Conservation (phyloP, 2,113 vertebrate species). For the Lates calcarifer region DNA sequence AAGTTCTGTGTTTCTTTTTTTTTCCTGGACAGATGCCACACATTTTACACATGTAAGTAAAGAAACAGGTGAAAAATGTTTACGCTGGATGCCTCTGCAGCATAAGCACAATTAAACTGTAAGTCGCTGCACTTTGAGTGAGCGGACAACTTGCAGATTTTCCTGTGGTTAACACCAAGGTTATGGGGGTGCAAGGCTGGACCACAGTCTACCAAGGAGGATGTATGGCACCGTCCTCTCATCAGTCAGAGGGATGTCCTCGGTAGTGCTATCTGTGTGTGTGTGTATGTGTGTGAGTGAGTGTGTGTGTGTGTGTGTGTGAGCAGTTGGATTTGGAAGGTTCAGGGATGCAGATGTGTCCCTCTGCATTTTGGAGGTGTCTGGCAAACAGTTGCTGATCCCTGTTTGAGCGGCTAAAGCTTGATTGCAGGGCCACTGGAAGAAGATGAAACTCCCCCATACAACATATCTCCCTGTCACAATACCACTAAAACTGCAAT, state of each 20-base stretch:
- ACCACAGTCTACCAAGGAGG: constrained; percentile 30
- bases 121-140: constrained; percentile 45
- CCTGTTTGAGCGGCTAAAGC: constrained; percentile 64
- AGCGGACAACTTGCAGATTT: constrained; percentile 41
- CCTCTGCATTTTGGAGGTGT: constrained; percentile 41
- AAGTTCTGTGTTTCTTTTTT: constrained; percentile 5
- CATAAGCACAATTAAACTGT: constrained; percentile 55
- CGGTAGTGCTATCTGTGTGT: constrained; percentile 19
- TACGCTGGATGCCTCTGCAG: constrained; percentile 10
- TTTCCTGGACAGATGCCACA: constrained; percentile 28
- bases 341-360: constrained; percentile 43
- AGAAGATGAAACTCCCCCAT: constrained; percentile 67
- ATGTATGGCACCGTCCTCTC: constrained; percentile 30
- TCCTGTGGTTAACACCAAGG: constrained; percentile 28
- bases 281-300: neutral
- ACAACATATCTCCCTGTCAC: constrained; percentile 66
- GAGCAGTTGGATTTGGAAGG: constrained; percentile 23
- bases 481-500: constrained; percentile 70
- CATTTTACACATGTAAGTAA: constrained; percentile 35
- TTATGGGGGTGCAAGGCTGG: constrained; percentile 4
- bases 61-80: constrained; percentile 35
- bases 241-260: constrained; percentile 12
- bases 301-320: neutral
- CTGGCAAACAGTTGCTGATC: constrained; percentile 63
- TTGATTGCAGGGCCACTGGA: constrained; percentile 51